These are phyloP conservation scores for Pogonocichla stellata DNA, from an alignment of 2,113 vertebrate genomes.

Conservation along the genomic window DNA sequence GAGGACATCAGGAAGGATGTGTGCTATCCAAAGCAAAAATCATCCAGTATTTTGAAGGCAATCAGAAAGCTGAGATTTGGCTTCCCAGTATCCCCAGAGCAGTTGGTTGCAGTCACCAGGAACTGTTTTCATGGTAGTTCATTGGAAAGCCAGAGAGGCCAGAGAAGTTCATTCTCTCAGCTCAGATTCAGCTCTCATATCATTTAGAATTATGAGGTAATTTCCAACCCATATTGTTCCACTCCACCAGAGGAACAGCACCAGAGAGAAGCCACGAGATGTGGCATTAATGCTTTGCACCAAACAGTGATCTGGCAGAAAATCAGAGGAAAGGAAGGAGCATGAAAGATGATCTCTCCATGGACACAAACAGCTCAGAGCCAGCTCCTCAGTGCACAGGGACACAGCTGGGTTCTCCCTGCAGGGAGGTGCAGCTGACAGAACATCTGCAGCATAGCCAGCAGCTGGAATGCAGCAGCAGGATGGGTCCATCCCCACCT, in stretches of 20 bases:
- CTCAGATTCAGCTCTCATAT: background rate
- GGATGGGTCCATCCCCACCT: background rate
- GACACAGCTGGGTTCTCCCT: background rate
- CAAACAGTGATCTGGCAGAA: background rate
- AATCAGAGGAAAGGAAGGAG: background rate
- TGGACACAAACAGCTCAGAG: background rate
- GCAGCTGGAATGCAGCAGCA: background rate
- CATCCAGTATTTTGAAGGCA: background rate
- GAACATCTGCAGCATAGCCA: background rate
- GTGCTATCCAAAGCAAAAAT: background rate
- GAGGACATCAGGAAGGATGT: background rate
- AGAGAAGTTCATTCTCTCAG: rapidly evolving
- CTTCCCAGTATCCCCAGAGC: background rate
- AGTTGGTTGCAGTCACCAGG: background rate
- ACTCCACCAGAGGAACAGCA: background rate
- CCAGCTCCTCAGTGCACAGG: background rate
- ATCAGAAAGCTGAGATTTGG: background rate
- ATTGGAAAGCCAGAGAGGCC: background rate
- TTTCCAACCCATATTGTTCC: background rate
- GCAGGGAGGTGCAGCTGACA: background rate
- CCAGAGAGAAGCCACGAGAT: background rate
- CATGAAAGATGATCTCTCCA: background rate
- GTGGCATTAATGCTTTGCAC: background rate
- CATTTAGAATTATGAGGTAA: background rate
- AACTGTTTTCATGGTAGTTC: background rate